Conservation (phyloP, 2,888 invertebrate genomes). For the Agrochola lychnidis region DNA sequence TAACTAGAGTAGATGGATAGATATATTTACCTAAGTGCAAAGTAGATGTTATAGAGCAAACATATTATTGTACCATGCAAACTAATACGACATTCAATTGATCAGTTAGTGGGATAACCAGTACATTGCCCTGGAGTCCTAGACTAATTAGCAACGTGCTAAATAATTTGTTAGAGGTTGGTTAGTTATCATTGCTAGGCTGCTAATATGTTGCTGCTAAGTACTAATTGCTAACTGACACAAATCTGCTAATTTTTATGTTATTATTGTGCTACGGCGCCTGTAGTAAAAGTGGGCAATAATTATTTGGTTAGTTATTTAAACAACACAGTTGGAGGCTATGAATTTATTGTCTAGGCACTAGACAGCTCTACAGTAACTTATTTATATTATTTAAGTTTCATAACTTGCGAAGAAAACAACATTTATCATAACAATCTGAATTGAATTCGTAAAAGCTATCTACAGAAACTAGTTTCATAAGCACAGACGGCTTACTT, state of each 20-base stretch:
- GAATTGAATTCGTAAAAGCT: slow-evolving; percentile 46
- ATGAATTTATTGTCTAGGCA: slow-evolving; percentile 7
- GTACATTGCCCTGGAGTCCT: slow-evolving; percentile 39
- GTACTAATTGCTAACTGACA: slow-evolving; percentile 8
- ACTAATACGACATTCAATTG: slow-evolving; percentile 15
- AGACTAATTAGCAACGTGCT: slow-evolving; percentile 34
- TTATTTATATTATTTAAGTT: slow-evolving; percentile 34
- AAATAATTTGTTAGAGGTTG: slow-evolving; percentile 44
- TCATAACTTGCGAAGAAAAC: slow-evolving; percentile 30
- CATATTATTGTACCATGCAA: slow-evolving; percentile 8
- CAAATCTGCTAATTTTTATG: slow-evolving; percentile 1
- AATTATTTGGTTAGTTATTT: background rate
- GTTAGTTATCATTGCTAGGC: slow-evolving; percentile 18
- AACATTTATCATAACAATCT: slow-evolving; percentile 57
- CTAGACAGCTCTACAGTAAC: slow-evolving; percentile 23
- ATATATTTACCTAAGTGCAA: slow-evolving; percentile 6
- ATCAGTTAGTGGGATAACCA: background rate
- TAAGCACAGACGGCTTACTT: slow-evolving; percentile 36
- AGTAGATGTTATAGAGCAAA: slow-evolving; percentile 11
- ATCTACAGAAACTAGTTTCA: slow-evolving; percentile 43
- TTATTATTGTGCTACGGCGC: slow-evolving; percentile 9
- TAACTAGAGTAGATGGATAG: background rate
- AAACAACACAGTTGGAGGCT: slow-evolving; percentile 14
- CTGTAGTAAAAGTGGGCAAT: background rate
- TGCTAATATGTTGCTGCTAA: slow-evolving; percentile 17